Conservation (phyloP, 2,113 vertebrate genomes). For the Merops nubicus region DNA sequence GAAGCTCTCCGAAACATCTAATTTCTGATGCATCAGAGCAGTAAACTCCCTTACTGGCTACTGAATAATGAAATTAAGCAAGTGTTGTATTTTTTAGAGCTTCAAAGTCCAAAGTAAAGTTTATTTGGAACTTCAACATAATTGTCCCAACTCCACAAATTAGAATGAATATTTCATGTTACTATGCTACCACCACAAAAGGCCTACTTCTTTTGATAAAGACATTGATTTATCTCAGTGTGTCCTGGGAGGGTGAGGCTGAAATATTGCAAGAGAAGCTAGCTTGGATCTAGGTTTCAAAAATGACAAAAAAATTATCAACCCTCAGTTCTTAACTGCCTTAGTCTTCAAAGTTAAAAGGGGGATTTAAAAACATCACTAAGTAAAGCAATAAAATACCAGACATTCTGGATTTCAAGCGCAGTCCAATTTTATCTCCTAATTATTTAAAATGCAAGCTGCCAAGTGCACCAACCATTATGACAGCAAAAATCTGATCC, state of each 20-base stretch:
- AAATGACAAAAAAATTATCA: constrained; percentile 40
- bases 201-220: neutral
- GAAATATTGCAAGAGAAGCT: constrained; percentile 14
- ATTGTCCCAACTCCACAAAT: constrained; percentile 15
- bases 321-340: constrained; percentile 1
- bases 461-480: constrained; percentile 36
- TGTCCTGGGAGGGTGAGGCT: neutral
- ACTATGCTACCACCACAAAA: constrained; percentile 8
- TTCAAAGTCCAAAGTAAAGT: constrained; percentile 8
- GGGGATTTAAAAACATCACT: constrained; percentile 25
- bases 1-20: neutral
- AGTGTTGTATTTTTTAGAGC: neutral
- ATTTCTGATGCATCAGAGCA: neutral
- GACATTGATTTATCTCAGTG: constrained; percentile 22
- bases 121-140: neutral
- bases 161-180: constrained; percentile 31
- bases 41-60: neutral
- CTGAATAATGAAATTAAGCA: neutral
- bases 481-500: constrained; percentile 59
- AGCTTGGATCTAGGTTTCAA: constrained; percentile 15
- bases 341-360: constrained; percentile 50
- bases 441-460: constrained; percentile 48
- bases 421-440: constrained; percentile 46
- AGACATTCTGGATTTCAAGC: neutral
- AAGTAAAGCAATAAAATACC: constrained; percentile 55